Percentiles rank a stretch among this genome's conserved stretches.
Evolutionary conservation across 2,113 vertebrate species (phyloP).

Genomic region (Hemicordylus capensis): DNA sequence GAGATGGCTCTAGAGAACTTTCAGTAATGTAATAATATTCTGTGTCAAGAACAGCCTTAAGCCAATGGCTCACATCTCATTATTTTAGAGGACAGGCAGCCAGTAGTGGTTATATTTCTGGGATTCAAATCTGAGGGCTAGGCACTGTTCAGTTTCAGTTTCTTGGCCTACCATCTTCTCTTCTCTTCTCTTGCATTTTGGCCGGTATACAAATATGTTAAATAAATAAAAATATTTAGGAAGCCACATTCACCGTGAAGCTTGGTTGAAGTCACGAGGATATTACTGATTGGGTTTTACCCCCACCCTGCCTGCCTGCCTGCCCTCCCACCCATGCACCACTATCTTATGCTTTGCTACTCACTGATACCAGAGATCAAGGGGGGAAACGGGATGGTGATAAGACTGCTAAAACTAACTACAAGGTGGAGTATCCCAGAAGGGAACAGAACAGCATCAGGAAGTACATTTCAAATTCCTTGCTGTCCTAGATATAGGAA

Average conservation of each 20-base stretch:
- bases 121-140: slow-evolving; percentile 23
- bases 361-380: neutral
- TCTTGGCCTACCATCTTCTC: neutral
- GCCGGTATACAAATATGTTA: too few relatives aligned
- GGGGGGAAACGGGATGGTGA: neutral
- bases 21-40: neutral
- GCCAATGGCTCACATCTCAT: slow-evolving; percentile 17
- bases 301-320: too few relatives aligned
- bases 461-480: neutral
- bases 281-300: neutral
- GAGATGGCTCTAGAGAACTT: slow-evolving; percentile 8
- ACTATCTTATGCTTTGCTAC: neutral
- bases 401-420: neutral
- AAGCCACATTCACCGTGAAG: neutral
- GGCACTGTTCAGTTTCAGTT: neutral
- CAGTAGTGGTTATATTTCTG: neutral
- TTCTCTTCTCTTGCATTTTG: too few relatives aligned
- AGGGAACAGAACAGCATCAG: neutral
- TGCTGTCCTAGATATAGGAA: neutral
- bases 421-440: neutral
- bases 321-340: too few relatives aligned
- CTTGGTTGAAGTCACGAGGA: neutral
- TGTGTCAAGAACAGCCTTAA: slow-evolving; percentile 22
- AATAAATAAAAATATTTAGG: too few relatives aligned
- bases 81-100: slow-evolving; percentile 16